A percentile compares a stretch with the other conserved stretches of the same genome.
Conservation (phyloP, 2,797 vertebrate species). For the Notoglanidium macrostoma region DNA sequence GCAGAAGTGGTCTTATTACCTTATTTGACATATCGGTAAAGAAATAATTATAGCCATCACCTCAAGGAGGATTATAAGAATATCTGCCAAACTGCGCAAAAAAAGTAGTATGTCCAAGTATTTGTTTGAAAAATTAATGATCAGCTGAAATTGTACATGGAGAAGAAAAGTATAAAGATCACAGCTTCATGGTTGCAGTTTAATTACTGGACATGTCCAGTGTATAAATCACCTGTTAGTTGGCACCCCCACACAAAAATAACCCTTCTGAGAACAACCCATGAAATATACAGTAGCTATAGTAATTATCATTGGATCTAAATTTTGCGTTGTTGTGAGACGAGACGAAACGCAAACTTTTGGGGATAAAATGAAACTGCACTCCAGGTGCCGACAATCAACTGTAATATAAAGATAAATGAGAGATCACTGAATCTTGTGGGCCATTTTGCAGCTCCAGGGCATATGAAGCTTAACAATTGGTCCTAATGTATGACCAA, state of each 20-base stretch:
- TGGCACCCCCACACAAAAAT: neutral
- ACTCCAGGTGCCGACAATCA: neutral
- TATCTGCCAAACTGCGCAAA: neutral
- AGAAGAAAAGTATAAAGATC: neutral
- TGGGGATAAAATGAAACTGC: neutral
- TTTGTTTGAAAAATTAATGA: neutral
- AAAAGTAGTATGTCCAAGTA: neutral
- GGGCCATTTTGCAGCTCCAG: neutral
- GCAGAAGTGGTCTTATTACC: neutral
- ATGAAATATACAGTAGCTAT: neutral
- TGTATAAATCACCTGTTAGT: neutral
- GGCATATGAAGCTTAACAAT: neutral
- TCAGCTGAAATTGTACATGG: neutral
- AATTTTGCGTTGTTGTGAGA: neutral
- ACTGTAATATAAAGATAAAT: neutral
- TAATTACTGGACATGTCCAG: neutral
- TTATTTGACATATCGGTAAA: neutral
- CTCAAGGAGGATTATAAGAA: neutral
- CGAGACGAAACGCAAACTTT: neutral
- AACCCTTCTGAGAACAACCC: neutral
- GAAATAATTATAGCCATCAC: neutral
- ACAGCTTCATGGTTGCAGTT: neutral
- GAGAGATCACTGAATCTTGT: neutral
- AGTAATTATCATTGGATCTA: neutral
- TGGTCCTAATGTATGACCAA: neutral